Evolutionary conservation across 2,888 invertebrate species (phyloP), one percentile per base, ranked within the genome.

Genomic region (Philonicus albiceps): DNA sequence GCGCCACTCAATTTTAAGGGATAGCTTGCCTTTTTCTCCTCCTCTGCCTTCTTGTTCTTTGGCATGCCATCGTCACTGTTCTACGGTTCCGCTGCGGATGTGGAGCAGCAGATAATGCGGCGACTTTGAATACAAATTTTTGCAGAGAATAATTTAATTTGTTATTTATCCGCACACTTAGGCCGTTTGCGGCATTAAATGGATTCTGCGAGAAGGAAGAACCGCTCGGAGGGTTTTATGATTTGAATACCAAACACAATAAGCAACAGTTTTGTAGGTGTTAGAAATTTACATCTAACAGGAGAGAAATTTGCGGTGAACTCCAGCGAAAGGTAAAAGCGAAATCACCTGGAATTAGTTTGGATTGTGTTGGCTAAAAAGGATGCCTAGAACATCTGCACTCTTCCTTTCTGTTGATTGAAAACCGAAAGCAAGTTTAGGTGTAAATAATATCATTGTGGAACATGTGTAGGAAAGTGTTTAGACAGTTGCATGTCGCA

Each of bases 1-100:
- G 55, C 53, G 49, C 27, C 16, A 81, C 34, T 81, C 49, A 34
- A n/a, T 43, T 64, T 81, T 81, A 81, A 81, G 81, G 81, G 81
- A 81, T 64, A 55, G 55, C 22, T n/a, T 64, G 30, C 5, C 74
- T 64, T 64, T 27, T 64, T 11, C 64, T 22, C 64, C 64, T 64
- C 64, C 11, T 64, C 64, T 8, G n/a, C 6, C 64, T 64, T 27
- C 22, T 64, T 64, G 19, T 64, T 64, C 64, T 27, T 64, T 8
- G 64, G 64, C 22, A 19, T 19, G 64, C 27, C 64, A 19, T 64
- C 64, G 11, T 7, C 64, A 64, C 64, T 34, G 64, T 64, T 64
- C 64, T 64, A 64, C 64, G 76, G 37, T 22, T 74, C 37, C 34
- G 22, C 76, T 76, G 76, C 76, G 76, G 76, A 76, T 76, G 76